A percentile compares a stretch with the other conserved stretches of the same genome.
Conservation (phyloP, 2,113 vertebrate species). For the Heterotis niloticus region DNA sequence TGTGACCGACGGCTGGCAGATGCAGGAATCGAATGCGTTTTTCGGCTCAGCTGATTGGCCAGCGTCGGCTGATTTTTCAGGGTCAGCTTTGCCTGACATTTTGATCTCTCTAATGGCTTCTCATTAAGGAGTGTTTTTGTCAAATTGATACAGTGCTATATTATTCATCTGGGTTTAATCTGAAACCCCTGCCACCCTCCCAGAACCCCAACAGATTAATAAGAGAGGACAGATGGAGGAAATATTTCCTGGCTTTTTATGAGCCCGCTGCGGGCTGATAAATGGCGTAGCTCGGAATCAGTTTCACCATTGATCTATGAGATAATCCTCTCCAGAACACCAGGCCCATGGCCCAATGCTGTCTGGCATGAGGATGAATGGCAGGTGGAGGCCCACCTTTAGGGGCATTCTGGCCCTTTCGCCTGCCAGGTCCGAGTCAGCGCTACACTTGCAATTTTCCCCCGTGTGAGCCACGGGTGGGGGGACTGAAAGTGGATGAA, state of each 20-base stretch:
- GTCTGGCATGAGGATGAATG: constrained; percentile 61
- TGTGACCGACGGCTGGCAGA: background rate
- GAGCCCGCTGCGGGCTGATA: constrained; percentile 63
- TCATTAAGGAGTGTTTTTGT: constrained; percentile 19
- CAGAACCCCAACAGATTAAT: constrained; percentile 44
- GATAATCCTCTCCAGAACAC: constrained; percentile 71
- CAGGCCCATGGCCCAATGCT: constrained; percentile 61
- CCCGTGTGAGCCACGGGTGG: background rate
- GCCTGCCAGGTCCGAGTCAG: background rate
- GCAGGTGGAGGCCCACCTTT: constrained; percentile 31
- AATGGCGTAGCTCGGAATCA: constrained; percentile 66
- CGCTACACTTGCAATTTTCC: background rate
- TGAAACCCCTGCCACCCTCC: background rate
- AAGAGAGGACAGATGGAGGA: constrained; percentile 42
- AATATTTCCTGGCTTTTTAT: constrained; percentile 54
- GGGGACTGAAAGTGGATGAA: constrained; percentile 7
- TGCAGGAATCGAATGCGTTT: background rate
- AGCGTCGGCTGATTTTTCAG: background rate
- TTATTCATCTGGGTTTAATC: constrained; percentile 29
- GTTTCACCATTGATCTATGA: constrained; percentile 73
- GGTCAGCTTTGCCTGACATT: background rate
- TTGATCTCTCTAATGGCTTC: background rate
- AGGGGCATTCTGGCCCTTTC: background rate
- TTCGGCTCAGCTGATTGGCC: background rate
- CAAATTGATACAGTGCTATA: background rate